These are phyloP conservation scores for Wasmannia auropunctata DNA, from an alignment of 1,140 invertebrate species.

Conservation along the genomic window DNA sequence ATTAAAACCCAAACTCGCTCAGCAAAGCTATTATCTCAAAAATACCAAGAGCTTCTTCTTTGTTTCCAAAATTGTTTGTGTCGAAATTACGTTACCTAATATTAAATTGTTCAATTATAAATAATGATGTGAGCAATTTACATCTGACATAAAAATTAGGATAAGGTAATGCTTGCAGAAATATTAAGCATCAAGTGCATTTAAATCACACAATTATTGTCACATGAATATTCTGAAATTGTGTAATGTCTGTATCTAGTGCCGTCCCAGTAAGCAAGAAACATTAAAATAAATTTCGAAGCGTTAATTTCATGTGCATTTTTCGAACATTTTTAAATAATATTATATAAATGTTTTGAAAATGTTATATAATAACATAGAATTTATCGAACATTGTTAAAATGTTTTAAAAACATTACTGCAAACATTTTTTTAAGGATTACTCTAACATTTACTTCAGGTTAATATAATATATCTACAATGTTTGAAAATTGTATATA, in stretches of 20 bases:
- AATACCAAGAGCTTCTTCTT: neutral
- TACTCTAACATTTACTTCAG: too few species aligned
- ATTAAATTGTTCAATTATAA: slow-evolving; percentile 6
- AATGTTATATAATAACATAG: too few species aligned
- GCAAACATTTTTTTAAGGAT: too few species aligned
- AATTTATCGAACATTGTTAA: too few species aligned
- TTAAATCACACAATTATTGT: neutral
- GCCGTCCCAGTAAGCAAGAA: neutral
- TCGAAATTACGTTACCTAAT: neutral
- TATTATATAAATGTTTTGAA: too few species aligned
- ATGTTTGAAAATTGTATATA: too few species aligned
- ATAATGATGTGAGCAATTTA: neutral
- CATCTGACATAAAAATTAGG: neutral
- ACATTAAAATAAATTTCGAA: too few species aligned
- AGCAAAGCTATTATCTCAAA: slow-evolving; percentile 27
- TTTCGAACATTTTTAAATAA: too few species aligned
- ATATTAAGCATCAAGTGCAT: neutral
- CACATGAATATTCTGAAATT: neutral
- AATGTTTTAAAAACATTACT: too few species aligned
- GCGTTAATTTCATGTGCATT: too few species aligned
- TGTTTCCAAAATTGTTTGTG: neutral
- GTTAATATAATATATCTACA: too few species aligned
- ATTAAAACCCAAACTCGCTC: neutral
- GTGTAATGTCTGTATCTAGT: neutral
- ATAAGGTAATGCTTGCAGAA: neutral